These are phyloP conservation scores for Chloroceryle aenea DNA, from an alignment of 2,113 vertebrate genomes.

Conservation along the genomic window DNA sequence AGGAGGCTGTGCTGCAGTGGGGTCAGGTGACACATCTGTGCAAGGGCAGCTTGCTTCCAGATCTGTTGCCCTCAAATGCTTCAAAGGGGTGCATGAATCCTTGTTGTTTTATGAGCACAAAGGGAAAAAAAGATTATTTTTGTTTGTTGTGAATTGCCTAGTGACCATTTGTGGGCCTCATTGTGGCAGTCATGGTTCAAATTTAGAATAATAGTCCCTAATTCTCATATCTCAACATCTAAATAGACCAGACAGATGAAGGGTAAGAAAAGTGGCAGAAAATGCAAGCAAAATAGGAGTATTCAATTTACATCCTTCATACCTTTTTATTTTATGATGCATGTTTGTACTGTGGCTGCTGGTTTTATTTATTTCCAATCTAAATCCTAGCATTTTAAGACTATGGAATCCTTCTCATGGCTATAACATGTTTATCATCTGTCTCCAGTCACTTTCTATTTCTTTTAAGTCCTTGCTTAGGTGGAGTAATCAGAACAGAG, in stretches of 20 bases:
- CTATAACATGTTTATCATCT: neutral
- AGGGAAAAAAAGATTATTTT: neutral
- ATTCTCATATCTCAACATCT: neutral
- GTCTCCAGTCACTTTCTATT: slow-evolving; percentile 3
- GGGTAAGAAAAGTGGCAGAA: neutral
- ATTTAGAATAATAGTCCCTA: neutral
- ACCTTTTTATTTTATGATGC: neutral
- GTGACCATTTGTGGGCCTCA: neutral
- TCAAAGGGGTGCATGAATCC: neutral
- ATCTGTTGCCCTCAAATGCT: neutral
- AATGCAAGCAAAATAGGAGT: neutral
- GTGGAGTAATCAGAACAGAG: slow-evolving; percentile 4
- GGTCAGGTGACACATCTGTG: neutral
- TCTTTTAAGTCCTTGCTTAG: slow-evolving; percentile 4
- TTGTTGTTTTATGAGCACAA: neutral
- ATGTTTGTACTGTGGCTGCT: neutral
- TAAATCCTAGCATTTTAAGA: neutral
- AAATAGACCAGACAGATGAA: slow-evolving; percentile 1
- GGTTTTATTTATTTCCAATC: slow-evolving; percentile 14
- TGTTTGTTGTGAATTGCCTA: slow-evolving; percentile 13
- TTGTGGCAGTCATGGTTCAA: neutral
- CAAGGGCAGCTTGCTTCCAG: neutral
- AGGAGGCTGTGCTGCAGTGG: neutral
- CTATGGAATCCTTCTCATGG: neutral
- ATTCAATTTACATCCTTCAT: neutral